Evolutionary conservation across 2,797 vertebrate genomes (phyloP).

Genomic region (Antrozous pallidus): DNA sequence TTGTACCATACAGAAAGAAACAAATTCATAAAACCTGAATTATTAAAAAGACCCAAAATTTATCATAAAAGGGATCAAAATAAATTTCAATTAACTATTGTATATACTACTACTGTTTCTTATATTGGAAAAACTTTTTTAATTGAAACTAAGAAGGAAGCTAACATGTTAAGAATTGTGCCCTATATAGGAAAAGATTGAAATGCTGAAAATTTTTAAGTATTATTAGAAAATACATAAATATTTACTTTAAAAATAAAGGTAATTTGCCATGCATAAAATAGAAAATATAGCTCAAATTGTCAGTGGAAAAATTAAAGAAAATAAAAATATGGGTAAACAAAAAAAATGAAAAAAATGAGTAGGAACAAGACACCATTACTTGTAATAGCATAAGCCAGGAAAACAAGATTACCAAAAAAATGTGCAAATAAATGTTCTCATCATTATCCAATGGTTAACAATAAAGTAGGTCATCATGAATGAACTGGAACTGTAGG

Average conservation of each 20-base stretch:
- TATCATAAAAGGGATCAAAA: not conserved
- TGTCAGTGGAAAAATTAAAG: not conserved
- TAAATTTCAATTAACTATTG: not conserved
- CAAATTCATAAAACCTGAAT: not conserved
- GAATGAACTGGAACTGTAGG: not conserved
- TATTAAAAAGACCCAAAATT: not conserved
- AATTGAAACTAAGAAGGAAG: not conserved
- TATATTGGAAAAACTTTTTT: not conserved
- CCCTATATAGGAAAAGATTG: not conserved
- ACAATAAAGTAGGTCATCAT: not conserved
- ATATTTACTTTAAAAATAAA: slow-evolving; percentile 5
- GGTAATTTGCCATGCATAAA: not conserved
- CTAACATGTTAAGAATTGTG: not conserved
- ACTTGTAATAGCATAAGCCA: not conserved
- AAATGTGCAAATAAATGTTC: not conserved
- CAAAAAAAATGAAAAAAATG: not conserved
- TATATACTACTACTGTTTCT: not conserved
- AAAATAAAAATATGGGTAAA: not conserved
- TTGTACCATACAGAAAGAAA: not conserved
- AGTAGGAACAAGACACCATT: not conserved
- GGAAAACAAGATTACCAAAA: not conserved
- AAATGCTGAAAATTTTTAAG: not conserved
- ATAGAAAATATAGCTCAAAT: not conserved
- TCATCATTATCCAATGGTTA: not conserved
- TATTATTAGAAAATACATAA: not conserved